Evolutionary conservation across 2,888 invertebrate species (phyloP).

Genomic region (Ischnura elegans): DNA sequence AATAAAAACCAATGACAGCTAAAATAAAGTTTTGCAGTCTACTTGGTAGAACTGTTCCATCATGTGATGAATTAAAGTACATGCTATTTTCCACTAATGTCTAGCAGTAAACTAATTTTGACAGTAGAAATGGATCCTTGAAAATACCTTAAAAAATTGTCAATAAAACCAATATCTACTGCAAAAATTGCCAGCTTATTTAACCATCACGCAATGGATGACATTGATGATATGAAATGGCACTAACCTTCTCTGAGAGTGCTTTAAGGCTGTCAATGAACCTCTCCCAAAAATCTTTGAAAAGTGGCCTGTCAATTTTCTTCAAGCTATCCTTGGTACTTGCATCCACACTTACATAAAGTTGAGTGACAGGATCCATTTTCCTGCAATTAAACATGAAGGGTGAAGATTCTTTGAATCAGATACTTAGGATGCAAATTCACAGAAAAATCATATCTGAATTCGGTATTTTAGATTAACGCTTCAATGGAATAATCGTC

Average conservation of each 20-base stretch:
- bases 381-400: conserved; percentile 71
- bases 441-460: no score
- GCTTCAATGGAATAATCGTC: no score
- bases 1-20: no score
- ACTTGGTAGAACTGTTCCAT: no score
- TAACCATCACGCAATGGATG: not conserved
- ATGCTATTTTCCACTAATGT: no score
- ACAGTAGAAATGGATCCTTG: no score
- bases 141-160: no score
- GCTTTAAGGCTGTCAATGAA: conserved; percentile 79
- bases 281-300: conserved; percentile 81
- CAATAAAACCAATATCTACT: not conserved
- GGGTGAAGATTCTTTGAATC: not conserved
- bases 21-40: no score
- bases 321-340: conserved; percentile 80
- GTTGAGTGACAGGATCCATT: conserved; percentile 80
- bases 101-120: no score
- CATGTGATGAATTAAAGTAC: no score
- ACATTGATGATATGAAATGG: not conserved
- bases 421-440: not conserved
- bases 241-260: conserved; percentile 77
- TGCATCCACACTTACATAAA: conserved; percentile 82
- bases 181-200: not conserved
- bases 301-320: conserved; percentile 81
- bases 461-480: no score